Base-by-base conservation (phyloP, 2,888 invertebrate species). In the Acronicta alni region DNA sequence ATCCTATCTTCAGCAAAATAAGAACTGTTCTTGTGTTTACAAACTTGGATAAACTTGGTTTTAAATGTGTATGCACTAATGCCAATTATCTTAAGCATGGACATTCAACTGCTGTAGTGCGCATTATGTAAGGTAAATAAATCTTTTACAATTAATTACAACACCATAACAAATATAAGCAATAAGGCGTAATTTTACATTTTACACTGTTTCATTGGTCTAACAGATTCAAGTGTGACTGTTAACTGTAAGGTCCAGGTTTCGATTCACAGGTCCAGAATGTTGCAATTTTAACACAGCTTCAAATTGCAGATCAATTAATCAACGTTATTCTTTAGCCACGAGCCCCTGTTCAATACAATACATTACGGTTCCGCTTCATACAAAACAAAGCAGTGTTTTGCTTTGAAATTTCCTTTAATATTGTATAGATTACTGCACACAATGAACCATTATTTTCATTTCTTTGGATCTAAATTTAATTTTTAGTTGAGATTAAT, bases 61-160 rank as follows among this genome's bases (percentile, higher is more conserved):
- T 78, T 72, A 57, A 56, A 61, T 61, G 51, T 60, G 56, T 51
- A 49, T 60, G 60, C 46, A 58, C 61, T 72, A 70, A 67, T 67
- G 54, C 38, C 35, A 61, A 57, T 63, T 75, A 68, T 66, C 55
- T 75, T 74, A 63, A 62, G 51, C 53, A 42, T 63, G 47, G 70
- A 67, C 75, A 60, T 69, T 71, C 23, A 52, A 58, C 48, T 39
- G 57, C 38, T 61, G 64, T 68, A 59, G 49, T 65, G 44, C n/a
- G 23, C 14, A 26, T 79, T 81, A 75, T 67, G 70, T 53, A 79
- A 77, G 41, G 38, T 37, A 45, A 66, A 55, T 63, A 73, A 67
- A 59, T 57, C 57, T 64, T 64, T 65, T 44, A 42, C 55, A 47
- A 65, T 61, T 64, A 58, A 72, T 71, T 59, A 44, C n/a, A 48